These are phyloP conservation scores for Atrichornis clamosus DNA, from an alignment of 2,113 vertebrate species.

Conservation along the genomic window DNA sequence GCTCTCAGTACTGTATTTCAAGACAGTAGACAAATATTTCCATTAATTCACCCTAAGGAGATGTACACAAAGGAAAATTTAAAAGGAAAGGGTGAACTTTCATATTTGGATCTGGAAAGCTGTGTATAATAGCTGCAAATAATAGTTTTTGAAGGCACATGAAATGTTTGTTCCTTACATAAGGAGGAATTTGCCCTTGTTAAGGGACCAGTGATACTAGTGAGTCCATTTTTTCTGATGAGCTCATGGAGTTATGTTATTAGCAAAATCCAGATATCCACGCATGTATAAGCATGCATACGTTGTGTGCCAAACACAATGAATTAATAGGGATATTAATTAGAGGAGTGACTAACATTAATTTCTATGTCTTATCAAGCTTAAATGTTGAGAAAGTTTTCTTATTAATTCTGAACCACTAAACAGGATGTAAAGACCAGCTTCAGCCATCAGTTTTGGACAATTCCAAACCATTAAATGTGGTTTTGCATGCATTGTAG, in stretches of 20 bases:
- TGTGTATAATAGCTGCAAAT: not conserved
- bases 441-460: not conserved
- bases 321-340: not conserved
- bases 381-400: not conserved
- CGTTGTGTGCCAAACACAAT: not conserved
- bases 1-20: not conserved
- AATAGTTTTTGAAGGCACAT: not conserved
- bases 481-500: not conserved
- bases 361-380: not conserved
- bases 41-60: not conserved
- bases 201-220: not conserved
- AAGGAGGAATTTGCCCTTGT: not conserved
- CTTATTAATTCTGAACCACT: not conserved
- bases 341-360: not conserved
- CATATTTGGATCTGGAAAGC: not conserved
- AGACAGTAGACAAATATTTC: not conserved
- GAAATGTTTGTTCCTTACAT: not conserved
- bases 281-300: not conserved
- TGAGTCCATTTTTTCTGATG: not conserved
- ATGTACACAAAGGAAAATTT: not conserved
- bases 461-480: not conserved
- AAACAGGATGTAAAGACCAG: not conserved
- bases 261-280: not conserved
- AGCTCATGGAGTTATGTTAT: not conserved
- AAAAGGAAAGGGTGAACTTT: conserved; percentile 2